Conservation (phyloP, 2,113 vertebrate genomes). For the Gnathonemus longibarbis region DNA sequence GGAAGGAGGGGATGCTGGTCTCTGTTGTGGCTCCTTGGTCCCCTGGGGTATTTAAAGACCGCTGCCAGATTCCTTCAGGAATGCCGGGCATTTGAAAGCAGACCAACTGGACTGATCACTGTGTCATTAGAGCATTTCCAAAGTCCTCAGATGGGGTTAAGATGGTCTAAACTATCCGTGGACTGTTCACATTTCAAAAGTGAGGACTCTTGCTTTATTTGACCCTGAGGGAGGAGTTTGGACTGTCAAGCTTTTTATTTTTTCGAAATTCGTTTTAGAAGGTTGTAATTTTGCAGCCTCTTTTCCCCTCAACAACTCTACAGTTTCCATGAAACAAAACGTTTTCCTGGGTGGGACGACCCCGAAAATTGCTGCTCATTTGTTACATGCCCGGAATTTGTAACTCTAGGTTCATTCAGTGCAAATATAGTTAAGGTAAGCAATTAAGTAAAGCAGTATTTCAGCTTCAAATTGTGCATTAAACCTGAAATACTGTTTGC, state of each 20-base stretch:
- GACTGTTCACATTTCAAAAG: not conserved
- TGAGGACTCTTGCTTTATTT: not conserved
- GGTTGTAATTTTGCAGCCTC: slow-evolving; percentile 7
- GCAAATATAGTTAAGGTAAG: not conserved
- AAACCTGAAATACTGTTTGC: not conserved
- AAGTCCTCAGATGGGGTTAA: not conserved
- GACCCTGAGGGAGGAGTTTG: not conserved
- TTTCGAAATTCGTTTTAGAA: not conserved
- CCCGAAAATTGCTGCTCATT: slow-evolving; percentile 1
- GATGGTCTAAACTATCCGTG: not conserved
- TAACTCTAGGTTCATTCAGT: not conserved
- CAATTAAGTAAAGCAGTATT: not conserved
- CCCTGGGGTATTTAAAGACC: not conserved
- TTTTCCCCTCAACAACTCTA: slow-evolving; percentile 37
- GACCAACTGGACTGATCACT: not conserved
- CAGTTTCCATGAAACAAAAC: slow-evolving; percentile 67
- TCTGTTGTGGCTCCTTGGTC: not conserved
- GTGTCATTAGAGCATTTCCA: not conserved
- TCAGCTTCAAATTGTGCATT: not conserved
- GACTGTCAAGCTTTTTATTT: not conserved
- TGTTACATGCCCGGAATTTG: not conserved
- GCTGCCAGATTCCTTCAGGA: not conserved
- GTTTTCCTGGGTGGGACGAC: not conserved
- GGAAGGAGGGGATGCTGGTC: not conserved
- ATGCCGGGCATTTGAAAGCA: not conserved